Percentiles rank a stretch among this genome's conserved stretches.
phyloP scores from a whole-genome alignment of 2,888 invertebrate genomes.

The Orchestes rusci region DNA sequence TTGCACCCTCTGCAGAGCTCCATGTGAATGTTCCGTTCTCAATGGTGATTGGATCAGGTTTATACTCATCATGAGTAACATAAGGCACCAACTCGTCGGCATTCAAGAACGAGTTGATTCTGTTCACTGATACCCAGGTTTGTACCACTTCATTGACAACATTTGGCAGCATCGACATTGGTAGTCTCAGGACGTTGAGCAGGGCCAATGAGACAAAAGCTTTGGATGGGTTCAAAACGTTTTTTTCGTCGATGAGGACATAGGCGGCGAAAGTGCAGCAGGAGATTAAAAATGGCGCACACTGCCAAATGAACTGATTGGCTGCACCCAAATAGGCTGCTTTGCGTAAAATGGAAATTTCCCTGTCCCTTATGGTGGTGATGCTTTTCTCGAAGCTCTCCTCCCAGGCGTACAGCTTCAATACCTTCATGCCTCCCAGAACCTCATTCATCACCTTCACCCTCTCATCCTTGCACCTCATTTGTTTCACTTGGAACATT shows the following conservation, averaged over 20 bases:
- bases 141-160: conserved; percentile 31
- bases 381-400: conserved; percentile 53
- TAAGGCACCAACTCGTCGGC: conserved; percentile 76
- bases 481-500: conserved; percentile 44
- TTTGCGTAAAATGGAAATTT: conserved; percentile 50
- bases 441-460: conserved; percentile 53
- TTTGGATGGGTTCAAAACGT: conserved; percentile 45
- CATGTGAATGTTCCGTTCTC: conserved; percentile 49
- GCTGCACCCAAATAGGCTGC: conserved; percentile 50
- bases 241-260: conserved; percentile 41
- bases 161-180: conserved; percentile 49
- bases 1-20: conserved; percentile 34
- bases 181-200: conserved; percentile 51
- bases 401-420: conserved; percentile 59
- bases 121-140: conserved; percentile 45
- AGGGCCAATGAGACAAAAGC: conserved; percentile 53
- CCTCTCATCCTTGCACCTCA: conserved; percentile 50
- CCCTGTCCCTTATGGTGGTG: conserved; percentile 48
- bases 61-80: conserved; percentile 58
- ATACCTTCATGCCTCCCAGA: conserved; percentile 52
- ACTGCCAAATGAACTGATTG: conserved; percentile 54
- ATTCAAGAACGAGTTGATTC: conserved; percentile 88
- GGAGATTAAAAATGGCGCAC: conserved; percentile 47
- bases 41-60: conserved; percentile 44
- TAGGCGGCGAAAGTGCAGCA: conserved; percentile 39